Percentiles rank a stretch among this genome's conserved stretches.
Evolutionary conservation across 2,797 vertebrate species (phyloP).

Genomic region (Fringilla coelebs): DNA sequence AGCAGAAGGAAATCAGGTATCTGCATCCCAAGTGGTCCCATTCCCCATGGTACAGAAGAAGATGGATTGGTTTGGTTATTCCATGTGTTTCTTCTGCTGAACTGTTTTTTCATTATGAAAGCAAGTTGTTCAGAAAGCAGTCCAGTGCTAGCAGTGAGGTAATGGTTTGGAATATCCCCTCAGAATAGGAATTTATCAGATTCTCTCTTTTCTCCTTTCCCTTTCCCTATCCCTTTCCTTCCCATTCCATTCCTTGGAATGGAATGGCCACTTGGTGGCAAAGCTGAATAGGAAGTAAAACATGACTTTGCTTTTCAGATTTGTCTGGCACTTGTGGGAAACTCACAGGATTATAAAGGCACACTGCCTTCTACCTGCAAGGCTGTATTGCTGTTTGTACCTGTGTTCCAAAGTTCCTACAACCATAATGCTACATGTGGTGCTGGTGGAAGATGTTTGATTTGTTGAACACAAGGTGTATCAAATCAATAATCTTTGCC

Average conservation of each 20-base stretch:
- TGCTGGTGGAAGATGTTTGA: neutral
- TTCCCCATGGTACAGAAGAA: neutral
- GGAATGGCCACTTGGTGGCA: slow-evolving; percentile 34
- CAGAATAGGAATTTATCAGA: neutral
- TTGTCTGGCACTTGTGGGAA: neutral
- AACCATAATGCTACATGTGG: neutral
- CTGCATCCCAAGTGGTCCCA: neutral
- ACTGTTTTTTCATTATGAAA: neutral
- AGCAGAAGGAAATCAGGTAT: neutral
- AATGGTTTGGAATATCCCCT: neutral
- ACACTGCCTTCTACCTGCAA: neutral
- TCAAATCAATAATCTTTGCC: neutral
- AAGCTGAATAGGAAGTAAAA: slow-evolving; percentile 21
- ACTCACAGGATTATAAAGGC: neutral
- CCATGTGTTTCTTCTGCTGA: neutral
- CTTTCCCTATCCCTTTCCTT: neutral
- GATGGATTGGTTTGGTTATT: neutral
- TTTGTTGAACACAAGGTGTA: neutral
- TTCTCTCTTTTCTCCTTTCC: too few species aligned
- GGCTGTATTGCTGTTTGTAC: neutral
- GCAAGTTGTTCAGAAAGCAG: neutral
- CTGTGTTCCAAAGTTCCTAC: neutral
- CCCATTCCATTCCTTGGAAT: neutral
- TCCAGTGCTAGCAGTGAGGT: neutral
- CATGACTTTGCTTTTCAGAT: neutral